phyloP scores from a whole-genome alignment of 2,797 vertebrate species.

The Margarornis squamiger region DNA sequence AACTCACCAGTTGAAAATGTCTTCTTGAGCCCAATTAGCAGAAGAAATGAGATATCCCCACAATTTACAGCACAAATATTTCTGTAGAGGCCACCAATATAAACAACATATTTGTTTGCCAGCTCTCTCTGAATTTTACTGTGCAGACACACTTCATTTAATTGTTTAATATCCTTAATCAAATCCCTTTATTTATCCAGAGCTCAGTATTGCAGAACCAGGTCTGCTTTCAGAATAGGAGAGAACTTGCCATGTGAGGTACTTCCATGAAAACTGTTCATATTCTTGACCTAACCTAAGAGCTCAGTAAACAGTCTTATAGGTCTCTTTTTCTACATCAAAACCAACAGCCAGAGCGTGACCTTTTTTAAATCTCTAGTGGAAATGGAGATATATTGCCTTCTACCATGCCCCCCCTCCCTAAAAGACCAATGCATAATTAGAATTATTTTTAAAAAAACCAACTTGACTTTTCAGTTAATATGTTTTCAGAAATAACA shows the following conservation, averaged over 20 bases:
- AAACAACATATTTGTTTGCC: neutral
- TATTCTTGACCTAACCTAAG: neutral
- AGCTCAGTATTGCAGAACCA: neutral
- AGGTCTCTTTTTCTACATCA: neutral
- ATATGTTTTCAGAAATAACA: neutral
- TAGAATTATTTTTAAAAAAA: neutral
- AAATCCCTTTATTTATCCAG: neutral
- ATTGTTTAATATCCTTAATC: neutral
- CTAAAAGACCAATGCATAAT: neutral
- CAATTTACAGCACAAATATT: slow-evolving; percentile 10
- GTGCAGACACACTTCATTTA: neutral
- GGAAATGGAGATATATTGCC: neutral
- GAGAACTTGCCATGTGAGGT: neutral
- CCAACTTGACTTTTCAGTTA: neutral
- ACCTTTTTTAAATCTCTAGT: neutral
- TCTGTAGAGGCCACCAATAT: neutral
- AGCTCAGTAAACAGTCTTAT: neutral
- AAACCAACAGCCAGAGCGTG: neutral
- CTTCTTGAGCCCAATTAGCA: slow-evolving; percentile 7
- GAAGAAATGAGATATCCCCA: neutral
- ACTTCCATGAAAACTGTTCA: neutral
- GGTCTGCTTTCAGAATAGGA: neutral
- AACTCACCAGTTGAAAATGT: neutral
- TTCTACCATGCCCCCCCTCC: neutral
- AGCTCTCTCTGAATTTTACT: neutral